These are phyloP conservation scores for Andrena camellia DNA, from an alignment of 2,888 invertebrate genomes.

Conservation along the genomic window DNA sequence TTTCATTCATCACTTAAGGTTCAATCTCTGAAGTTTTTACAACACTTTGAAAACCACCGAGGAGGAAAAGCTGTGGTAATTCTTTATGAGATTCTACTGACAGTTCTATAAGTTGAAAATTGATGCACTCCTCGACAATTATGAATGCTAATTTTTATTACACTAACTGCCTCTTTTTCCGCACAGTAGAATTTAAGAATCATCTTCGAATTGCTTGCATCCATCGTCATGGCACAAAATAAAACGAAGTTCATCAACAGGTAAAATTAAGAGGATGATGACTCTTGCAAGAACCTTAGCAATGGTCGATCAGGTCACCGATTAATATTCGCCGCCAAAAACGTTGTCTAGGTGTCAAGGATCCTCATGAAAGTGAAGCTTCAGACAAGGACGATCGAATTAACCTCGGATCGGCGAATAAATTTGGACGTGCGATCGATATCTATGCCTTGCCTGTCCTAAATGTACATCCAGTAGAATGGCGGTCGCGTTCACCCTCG, in stretches of 20 bases:
- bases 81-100: no score
- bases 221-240: background rate
- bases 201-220: background rate
- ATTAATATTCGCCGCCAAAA: background rate
- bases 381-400: background rate
- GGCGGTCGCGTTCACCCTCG: background rate
- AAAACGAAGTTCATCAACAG: background rate
- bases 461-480: background rate
- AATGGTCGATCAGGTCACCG: slow-evolving; percentile 7
- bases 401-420: slow-evolving; percentile 1
- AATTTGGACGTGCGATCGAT: background rate
- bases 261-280: slow-evolving; percentile 21
- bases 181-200: background rate
- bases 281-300: background rate
- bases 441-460: background rate
- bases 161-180: background rate
- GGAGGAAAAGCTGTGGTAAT: no score
- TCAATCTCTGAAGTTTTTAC: no score
- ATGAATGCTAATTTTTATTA: background rate
- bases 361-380: background rate
- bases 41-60: no score
- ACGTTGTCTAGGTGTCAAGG: background rate
- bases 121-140: no score
- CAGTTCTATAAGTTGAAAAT: no score
- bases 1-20: no score